Evolutionary conservation across 2,888 invertebrate species (phyloP), one percentile per base, ranked within the genome.

Genomic region (Drosophila tripunctata): DNA sequence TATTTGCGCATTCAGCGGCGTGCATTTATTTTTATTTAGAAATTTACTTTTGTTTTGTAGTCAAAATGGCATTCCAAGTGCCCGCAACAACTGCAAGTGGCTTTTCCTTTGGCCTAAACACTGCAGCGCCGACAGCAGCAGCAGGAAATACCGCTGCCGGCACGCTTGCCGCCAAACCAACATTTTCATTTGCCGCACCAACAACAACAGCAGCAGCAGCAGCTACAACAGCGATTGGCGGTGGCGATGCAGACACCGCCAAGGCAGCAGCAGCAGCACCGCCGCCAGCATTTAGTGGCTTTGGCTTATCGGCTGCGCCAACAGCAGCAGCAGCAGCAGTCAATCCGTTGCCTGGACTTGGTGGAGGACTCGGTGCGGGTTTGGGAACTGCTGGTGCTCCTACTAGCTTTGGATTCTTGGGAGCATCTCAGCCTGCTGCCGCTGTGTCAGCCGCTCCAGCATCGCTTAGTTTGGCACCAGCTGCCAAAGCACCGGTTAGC

Each of bases 221-320:
- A 43, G 3, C 55, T 7, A 8, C 8, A 14, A 1, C 66, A 19
- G 33, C 22, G 40, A 3, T 55, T 2, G 89, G 90, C 1, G 90
- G 86, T 0, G 89, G 89, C 0, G 90, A 89, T 83, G 90, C 87
- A 1, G 88, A 75, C 12, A 19, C 24, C 6, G 22, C 22, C 2
- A 75, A 77, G 27, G 19, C 70, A 2, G 66, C 69, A 0, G 85
- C 86, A 0, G 82, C 85, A 12, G 54, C 75, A 17, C 84, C 69
- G 0, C 87, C 86, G 0, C 85, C 85, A 12, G 54, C 75, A 17
- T 87, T 87, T 15, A 15, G 66, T 2, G 81, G 74, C 2, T 88
- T 88, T 22, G 81, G 84, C 0, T 17, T 84, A 7, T 4, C 68
- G 2, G 19, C 35, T 2, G 21, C 35, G 14, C 12, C 67, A 17